Conservation (phyloP, 2,113 vertebrate species). For the Colaptes auratus region DNA sequence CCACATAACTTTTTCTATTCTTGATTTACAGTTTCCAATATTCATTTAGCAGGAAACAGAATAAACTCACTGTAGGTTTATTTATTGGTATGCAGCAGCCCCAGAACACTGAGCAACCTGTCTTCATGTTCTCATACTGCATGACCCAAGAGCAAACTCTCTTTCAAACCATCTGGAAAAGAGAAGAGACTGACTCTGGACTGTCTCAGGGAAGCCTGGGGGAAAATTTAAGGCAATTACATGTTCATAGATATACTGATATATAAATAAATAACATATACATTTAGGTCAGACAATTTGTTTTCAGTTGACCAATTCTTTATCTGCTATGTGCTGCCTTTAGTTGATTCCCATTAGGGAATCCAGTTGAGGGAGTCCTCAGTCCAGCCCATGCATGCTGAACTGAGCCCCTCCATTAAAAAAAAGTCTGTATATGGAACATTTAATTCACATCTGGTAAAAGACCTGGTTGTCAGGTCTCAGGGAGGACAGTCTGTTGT, state of each 20-base stretch:
- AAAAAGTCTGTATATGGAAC: neutral
- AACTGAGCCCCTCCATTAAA: neutral
- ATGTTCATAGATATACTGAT: neutral
- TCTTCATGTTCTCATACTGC: neutral
- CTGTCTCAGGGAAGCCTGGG: conserved; percentile 3
- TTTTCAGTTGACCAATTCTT: neutral
- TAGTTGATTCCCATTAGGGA: neutral
- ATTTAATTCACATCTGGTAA: neutral
- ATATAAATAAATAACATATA: conserved; percentile 13
- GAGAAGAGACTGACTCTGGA: neutral
- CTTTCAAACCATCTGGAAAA: neutral
- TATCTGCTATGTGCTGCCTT: neutral
- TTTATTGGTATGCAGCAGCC: neutral
- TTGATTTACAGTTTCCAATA: neutral
- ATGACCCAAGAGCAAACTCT: neutral
- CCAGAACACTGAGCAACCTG: neutral
- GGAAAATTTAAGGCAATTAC: neutral
- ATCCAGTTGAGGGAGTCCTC: neutral
- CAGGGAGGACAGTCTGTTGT: neutral
- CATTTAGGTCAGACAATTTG: conserved; percentile 32
- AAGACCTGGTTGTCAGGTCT: neutral
- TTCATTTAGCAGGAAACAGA: neutral
- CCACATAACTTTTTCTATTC: neutral
- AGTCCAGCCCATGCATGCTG: neutral
- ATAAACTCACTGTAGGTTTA: neutral